Base-by-base conservation (phyloP, 2,888 invertebrate species). In the Blastobasis lacticolella region DNA sequence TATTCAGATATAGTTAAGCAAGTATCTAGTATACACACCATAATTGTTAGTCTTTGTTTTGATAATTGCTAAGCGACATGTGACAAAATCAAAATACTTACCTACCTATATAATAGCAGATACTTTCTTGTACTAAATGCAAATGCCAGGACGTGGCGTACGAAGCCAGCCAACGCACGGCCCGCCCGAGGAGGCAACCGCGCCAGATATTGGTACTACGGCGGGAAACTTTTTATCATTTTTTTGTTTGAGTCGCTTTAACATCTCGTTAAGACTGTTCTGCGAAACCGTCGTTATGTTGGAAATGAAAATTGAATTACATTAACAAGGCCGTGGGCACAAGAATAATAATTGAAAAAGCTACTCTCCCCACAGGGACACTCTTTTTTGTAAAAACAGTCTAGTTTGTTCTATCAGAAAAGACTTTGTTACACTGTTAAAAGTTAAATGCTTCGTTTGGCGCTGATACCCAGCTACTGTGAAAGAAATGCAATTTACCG, bases 191-290 rank as follows among this genome's bases (percentile, higher is more conserved):
- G 46, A 41, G 45, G 50, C 23, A 23, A 23, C 23, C 46, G 38
- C 52, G 52, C 60, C 57, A 55, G 57, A 63, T 64, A 63, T 63
- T 56, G 59, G 51, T 53, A 48, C 57, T 47, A 49, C 44, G 55
- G 56, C 50, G 50, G 53, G 53, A 52, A 59, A 57, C 56, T 62
- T 62, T 61, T 60, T 59, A 52, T 58, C 38, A 52, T 62, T 66
- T 66, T 67, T 66, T 59, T 60, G 57, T 64, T 63, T 62, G 58
- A 63, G 59, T 59, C 58, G 62, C 63, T 66, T 63, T 67, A 68
- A 63, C 69, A 62, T 68, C 69, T 70, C 67, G 66, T 70, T 69
- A 71, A 64, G 56, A 61, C 56, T 52, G 52, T 61, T 60, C 60
- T 55, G 55, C 60, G 58, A 61, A 57, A 56, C 52, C 61, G 57